Evolutionary conservation across 1,140 invertebrate species (phyloP).

Genomic region (Nasonia longicornis): DNA sequence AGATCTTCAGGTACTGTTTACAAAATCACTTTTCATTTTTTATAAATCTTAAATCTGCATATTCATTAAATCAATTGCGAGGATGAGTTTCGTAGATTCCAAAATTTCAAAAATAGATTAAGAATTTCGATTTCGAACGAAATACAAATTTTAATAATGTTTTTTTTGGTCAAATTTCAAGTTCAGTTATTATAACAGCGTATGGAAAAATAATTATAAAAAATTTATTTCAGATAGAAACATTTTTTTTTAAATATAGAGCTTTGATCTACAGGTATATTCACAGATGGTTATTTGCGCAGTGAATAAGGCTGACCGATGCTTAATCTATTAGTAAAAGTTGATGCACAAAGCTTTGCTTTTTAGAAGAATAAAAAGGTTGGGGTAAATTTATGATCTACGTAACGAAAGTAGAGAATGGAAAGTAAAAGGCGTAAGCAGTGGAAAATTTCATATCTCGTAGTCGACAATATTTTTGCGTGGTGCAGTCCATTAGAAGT

Average conservation of each 20-base stretch:
- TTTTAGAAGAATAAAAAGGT: constrained; percentile 28
- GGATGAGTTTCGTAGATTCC: too few relatives aligned
- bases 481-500: constrained; percentile 64
- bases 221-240: background rate
- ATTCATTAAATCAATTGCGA: too few relatives aligned
- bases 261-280: too few relatives aligned
- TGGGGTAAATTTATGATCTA: constrained; percentile 33
- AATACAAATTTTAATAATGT: too few relatives aligned
- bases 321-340: background rate
- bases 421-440: constrained; percentile 34
- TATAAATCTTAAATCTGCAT: too few relatives aligned
- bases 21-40: too few relatives aligned
- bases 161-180: too few relatives aligned
- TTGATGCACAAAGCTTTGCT: constrained; percentile 25
- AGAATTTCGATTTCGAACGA: too few relatives aligned
- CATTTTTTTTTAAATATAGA: too few relatives aligned
- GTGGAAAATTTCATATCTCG: constrained; percentile 34
- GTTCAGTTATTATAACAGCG: too few relatives aligned
- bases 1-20: too few relatives aligned
- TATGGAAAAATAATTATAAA: background rate
- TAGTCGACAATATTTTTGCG: constrained; percentile 60
- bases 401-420: constrained; percentile 37
- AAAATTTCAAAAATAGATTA: too few relatives aligned
- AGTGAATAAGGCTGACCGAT: background rate
- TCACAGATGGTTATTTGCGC: background rate